These are phyloP conservation scores for Arizona elegans DNA, from an alignment of 2,113 vertebrate species.

Conservation along the genomic window DNA sequence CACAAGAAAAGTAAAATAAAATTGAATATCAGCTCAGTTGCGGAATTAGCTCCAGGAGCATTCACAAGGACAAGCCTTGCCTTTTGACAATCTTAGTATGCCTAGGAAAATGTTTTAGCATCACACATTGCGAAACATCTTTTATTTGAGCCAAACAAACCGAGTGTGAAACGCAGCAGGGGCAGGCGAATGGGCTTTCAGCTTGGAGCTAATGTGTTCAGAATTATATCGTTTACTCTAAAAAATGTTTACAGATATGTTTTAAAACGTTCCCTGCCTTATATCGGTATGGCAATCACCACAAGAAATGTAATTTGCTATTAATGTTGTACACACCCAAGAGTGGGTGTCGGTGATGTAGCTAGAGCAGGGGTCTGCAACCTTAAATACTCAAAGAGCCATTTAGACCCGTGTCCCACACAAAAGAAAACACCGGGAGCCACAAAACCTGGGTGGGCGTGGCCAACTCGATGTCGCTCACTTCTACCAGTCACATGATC, in stretches of 20 bases:
- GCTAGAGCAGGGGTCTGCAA: too few relatives aligned
- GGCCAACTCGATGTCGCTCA: too few relatives aligned
- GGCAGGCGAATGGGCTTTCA: background rate
- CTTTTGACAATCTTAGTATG: background rate
- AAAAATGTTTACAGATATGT: background rate
- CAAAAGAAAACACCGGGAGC: too few relatives aligned
- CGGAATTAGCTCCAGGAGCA: background rate
- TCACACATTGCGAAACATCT: background rate
- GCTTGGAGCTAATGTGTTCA: background rate
- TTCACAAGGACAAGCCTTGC: background rate
- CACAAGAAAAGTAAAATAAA: background rate
- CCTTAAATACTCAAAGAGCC: too few relatives aligned
- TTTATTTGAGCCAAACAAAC: background rate
- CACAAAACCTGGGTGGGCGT: too few relatives aligned
- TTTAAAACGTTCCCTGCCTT: background rate
- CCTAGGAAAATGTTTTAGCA: background rate
- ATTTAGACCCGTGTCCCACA: too few relatives aligned
- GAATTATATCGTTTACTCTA: background rate
- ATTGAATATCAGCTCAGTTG: background rate
- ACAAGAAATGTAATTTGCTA: background rate
- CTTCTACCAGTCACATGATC: too few relatives aligned
- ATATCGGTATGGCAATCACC: background rate
- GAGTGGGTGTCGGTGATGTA: background rate
- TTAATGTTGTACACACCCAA: background rate
- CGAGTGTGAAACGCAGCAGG: accelerated